Evolutionary conservation across 2,888 invertebrate genomes (phyloP).

Genomic region (Adelphocoris suturalis): DNA sequence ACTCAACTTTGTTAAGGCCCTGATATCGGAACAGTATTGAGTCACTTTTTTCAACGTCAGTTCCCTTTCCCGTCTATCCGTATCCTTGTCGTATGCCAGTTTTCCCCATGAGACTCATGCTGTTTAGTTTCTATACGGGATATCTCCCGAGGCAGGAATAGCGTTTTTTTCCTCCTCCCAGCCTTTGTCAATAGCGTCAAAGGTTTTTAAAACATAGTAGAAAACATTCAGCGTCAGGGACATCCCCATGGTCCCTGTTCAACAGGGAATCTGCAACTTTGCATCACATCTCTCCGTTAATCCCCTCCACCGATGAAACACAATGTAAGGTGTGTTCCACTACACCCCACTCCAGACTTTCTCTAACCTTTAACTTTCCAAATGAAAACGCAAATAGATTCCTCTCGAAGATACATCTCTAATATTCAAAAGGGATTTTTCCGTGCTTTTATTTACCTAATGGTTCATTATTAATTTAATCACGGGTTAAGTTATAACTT

Average conservation of each 20-base stretch:
- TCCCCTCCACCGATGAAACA: too few species aligned
- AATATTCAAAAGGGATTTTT: too few species aligned
- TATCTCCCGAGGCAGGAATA: neutral
- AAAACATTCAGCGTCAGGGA: neutral
- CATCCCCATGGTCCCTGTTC: neutral
- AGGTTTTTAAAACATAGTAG: neutral
- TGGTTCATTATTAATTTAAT: too few species aligned
- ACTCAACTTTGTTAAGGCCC: conserved; percentile 21
- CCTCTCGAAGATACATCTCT: too few species aligned
- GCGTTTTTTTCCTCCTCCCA: neutral
- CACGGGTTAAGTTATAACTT: too few species aligned
- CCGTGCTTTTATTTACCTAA: too few species aligned
- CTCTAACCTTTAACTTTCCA: too few species aligned
- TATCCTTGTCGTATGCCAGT: neutral
- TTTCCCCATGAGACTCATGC: neutral
- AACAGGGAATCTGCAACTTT: neutral
- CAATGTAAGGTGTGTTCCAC: too few species aligned
- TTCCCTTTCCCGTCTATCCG: neutral
- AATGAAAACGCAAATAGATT: too few species aligned
- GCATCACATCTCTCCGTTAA: too few species aligned
- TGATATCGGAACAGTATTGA: conserved; percentile 23
- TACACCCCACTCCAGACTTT: too few species aligned
- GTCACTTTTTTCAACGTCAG: neutral
- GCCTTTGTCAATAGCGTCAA: conserved; percentile 22
- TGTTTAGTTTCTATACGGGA: neutral